phyloP scores from a whole-genome alignment of 2,113 vertebrate species.

The Pteropus alecto region DNA sequence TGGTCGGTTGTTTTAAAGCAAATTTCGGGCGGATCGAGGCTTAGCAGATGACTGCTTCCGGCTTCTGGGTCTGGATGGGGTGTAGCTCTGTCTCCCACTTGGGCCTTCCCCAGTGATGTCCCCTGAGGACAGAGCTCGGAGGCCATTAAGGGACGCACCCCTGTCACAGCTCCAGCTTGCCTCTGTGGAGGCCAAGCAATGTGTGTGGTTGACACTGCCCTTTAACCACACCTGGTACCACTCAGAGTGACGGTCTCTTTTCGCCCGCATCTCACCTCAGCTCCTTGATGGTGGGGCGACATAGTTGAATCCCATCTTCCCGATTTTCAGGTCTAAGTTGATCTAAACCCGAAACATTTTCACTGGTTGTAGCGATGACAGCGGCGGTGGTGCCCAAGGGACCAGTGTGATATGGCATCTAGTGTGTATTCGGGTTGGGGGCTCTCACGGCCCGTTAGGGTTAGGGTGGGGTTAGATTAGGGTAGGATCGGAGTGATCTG shows the following conservation, averaged over 20 bases:
- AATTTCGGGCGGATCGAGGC: not conserved
- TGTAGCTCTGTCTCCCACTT: not conserved
- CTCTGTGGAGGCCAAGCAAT: not conserved
- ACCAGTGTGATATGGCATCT: not conserved
- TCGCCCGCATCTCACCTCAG: not conserved
- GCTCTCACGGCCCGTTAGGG: not conserved
- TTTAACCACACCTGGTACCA: not conserved
- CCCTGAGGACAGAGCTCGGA: not conserved
- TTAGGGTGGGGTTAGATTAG: not conserved
- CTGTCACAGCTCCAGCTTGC: not conserved
- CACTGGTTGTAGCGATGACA: not conserved
- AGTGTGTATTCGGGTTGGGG: not conserved
- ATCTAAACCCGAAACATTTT: not conserved
- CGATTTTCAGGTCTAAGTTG: not conserved
- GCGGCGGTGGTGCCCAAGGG: not conserved
- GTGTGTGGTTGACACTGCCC: not conserved
- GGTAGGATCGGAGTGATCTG: not conserved
- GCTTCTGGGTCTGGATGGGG: not conserved
- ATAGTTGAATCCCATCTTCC: not conserved
- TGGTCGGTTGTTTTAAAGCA: not conserved
- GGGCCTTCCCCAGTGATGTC: not conserved
- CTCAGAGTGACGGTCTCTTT: not conserved
- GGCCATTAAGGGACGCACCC: not conserved
- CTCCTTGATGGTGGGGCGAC: not conserved
- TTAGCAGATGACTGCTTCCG: not conserved